phyloP scores from a whole-genome alignment of 2,888 invertebrate species.

The Xiphydria camelus region DNA sequence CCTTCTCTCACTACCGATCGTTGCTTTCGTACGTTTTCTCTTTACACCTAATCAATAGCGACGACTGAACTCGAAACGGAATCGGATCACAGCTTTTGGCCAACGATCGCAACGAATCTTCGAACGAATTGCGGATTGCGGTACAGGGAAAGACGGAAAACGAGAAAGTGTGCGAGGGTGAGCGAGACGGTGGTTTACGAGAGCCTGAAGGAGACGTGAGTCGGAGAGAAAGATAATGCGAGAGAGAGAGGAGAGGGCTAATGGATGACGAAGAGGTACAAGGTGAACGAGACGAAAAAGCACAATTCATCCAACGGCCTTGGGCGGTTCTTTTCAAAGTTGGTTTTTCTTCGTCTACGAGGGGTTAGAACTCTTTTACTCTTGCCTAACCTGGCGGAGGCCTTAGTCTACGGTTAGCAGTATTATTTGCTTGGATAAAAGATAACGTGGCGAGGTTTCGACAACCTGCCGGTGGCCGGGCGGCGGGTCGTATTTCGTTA shows the following conservation, averaged over 20 bases:
- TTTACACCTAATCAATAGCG: too few relatives aligned
- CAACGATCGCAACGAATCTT: background rate
- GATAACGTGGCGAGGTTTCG: too few relatives aligned
- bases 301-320: constrained; percentile 41
- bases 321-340: constrained; percentile 44
- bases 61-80: constrained; percentile 24
- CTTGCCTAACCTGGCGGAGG: constrained; percentile 48
- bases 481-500: too few relatives aligned
- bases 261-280: constrained; percentile 13
- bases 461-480: too few relatives aligned
- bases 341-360: constrained; percentile 43
- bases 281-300: constrained; percentile 36
- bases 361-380: constrained; percentile 43
- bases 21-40: constrained; percentile 18
- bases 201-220: too few relatives aligned
- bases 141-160: constrained; percentile 3
- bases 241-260: constrained; percentile 12
- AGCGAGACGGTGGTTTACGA: too few relatives aligned
- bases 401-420: constrained; percentile 52
- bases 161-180: constrained; percentile 16
- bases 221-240: too few relatives aligned
- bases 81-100: constrained; percentile 44
- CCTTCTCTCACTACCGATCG: constrained; percentile 14
- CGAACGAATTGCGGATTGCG: background rate
- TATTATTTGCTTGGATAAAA: constrained; percentile 45